Conservation (phyloP, 1,140 invertebrate species). For the Hylaeus anthracinus region DNA sequence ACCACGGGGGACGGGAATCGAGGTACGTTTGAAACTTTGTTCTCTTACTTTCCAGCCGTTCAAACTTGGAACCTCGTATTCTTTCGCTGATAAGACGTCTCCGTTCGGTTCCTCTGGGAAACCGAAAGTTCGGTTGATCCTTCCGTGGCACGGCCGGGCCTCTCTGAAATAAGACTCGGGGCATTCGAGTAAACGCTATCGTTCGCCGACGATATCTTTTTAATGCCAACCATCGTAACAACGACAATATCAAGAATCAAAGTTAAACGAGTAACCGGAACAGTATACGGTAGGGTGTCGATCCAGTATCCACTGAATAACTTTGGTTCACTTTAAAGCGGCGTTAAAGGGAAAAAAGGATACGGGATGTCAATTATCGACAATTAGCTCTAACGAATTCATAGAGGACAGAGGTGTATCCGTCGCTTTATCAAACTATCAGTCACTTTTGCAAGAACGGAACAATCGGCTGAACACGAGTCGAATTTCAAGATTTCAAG, state of each 20-base stretch:
- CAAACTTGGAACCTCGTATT: background rate
- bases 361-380: background rate
- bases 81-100: background rate
- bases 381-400: background rate
- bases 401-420: background rate
- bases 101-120: background rate
- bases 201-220: too few species aligned
- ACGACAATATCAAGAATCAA: background rate
- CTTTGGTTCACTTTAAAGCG: too few species aligned
- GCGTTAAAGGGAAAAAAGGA: too few species aligned
- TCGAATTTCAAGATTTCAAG: constrained; percentile 16
- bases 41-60: constrained; percentile 20
- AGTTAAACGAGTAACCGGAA: constrained; percentile 6
- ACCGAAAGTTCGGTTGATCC: background rate
- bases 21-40: background rate
- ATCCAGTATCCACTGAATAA: constrained; percentile 6
- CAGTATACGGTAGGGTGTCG: constrained; percentile 41
- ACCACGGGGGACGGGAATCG: background rate
- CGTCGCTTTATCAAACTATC: background rate
- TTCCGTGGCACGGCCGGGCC: background rate
- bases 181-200: background rate
- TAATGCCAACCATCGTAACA: constrained; percentile 23
- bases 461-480: background rate
- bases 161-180: background rate
- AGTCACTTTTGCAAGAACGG: too few species aligned